Base-by-base conservation (phyloP, 1,140 invertebrate species). In the Kradibia gibbosae region DNA sequence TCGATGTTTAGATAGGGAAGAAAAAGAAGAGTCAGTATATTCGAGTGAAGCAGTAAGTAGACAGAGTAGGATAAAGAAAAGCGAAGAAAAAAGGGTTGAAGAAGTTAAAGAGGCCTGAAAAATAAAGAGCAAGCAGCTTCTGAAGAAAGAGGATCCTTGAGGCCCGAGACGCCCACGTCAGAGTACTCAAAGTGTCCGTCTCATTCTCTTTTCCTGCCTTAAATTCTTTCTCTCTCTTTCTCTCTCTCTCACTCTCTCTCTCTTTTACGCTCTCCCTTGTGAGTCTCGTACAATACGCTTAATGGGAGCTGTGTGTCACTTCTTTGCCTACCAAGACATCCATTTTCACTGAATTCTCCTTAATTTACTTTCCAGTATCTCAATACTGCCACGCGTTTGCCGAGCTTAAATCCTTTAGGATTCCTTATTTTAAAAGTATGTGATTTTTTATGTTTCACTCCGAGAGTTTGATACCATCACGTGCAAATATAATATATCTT, bases 41-140 rank as follows among this genome's bases (percentile, higher is more conserved):
- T n/a, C n/a, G n/a, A n/a, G n/a, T n/a, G n/a, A n/a, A n/a, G n/a
- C n/a, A n/a, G n/a, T n/a, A 42, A 57, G 1, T 20, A 20, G n/a
- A n/a, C 31, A 39, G 20, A 50, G 1, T 0, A 28, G 2, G 8
- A 0, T 11, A 31, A 11, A 45, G 39, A n/a, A 8, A 45, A 76
- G 39, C 8, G 22, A 20, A 25, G 45, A 76, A 17, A 31, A 31
- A 36, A 25, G 57, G 11, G 11, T 28, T 15, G 34, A 25, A 20
- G 0, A 77, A n/a, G 7, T 25, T 60, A 79, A 72, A 72, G 62
- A 60, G 65, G 48, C 39, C 20, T 42, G 20, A 34, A 76, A 78
- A 82, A 78, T 82, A 76, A 77, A 82, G 42, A 78, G 80, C 74
- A 62, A 78, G 80, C 65, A 48, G 25, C 39, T 3, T 25, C 31